Evolutionary conservation across 2,888 invertebrate species (phyloP).

Genomic region (Hirtodrosophila cameraria): DNA sequence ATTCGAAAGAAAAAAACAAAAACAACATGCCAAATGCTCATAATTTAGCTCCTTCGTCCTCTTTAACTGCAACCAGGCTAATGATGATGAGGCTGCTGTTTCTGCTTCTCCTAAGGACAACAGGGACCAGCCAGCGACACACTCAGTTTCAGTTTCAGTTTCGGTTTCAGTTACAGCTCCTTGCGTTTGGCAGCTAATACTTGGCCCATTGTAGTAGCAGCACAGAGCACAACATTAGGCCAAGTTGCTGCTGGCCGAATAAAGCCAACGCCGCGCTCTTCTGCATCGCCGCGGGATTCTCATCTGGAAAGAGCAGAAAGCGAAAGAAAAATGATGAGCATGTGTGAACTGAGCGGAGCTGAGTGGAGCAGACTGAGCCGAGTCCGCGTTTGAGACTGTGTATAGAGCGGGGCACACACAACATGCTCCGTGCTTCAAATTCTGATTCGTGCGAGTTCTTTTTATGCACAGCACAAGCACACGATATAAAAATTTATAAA

Average conservation of each 20-base stretch:
- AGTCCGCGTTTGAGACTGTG: no score
- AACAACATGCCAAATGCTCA: conserved; percentile 25
- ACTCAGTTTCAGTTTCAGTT: conserved; percentile 5
- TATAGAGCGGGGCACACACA: no score
- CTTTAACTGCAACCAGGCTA: conserved; percentile 26
- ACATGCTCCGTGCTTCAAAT: no score
- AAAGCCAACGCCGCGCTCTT: conserved; percentile 86
- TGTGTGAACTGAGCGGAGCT: conserved; percentile 2
- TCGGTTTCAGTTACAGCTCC: conserved; percentile 18
- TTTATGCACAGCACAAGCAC: no score
- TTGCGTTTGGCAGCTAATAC: conserved; percentile 35
- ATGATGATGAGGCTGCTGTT: conserved; percentile 16
- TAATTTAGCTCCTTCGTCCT: conserved; percentile 29
- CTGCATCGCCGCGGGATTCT: conserved; percentile 95
- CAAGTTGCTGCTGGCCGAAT: conserved; percentile 26
- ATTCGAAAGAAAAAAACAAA: not conserved
- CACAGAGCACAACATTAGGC: conserved; percentile 19
- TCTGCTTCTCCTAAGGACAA: not conserved
- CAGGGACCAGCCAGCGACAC: not conserved
- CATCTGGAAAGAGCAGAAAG: conserved; percentile 86
- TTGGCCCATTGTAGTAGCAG: conserved; percentile 34
- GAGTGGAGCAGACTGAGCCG: no score
- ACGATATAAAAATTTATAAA: no score
- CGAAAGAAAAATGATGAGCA: conserved; percentile 9
- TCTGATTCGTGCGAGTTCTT: no score